Percentiles rank a stretch among this genome's conserved stretches.
Conservation (phyloP, 2,797 vertebrate species). For the Ptychadena robeensis region DNA sequence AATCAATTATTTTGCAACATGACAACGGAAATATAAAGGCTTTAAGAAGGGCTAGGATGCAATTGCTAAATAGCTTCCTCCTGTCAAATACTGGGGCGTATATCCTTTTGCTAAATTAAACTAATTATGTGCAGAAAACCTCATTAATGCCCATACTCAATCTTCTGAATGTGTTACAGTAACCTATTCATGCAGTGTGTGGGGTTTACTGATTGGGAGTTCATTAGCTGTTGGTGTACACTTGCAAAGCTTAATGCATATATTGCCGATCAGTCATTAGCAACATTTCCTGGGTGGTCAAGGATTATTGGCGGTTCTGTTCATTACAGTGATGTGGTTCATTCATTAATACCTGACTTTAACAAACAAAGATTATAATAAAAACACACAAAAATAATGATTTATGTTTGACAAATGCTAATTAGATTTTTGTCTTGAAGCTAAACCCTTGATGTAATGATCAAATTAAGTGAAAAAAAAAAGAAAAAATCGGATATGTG, state of each 20-base stretch:
- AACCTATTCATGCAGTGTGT: neutral
- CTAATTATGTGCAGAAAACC: constrained; percentile 21
- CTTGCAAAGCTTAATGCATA: neutral
- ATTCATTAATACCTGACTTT: neutral
- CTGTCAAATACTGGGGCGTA: constrained; percentile 17
- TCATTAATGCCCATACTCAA: constrained; percentile 18
- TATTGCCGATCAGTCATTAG: neutral
- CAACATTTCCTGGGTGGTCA: constrained; percentile 9
- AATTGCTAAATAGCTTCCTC: constrained; percentile 42
- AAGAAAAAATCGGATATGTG: too few species aligned
- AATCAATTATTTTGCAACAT: constrained; percentile 61
- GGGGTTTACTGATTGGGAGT: neutral
- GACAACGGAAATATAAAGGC: constrained; percentile 54
- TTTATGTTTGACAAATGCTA: too few species aligned
- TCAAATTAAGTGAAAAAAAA: too few species aligned
- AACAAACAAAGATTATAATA: neutral
- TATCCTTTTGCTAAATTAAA: constrained; percentile 19
- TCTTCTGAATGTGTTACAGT: neutral
- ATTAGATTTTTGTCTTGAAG: too few species aligned
- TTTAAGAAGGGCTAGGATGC: constrained; percentile 40
- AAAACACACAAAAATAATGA: too few species aligned
- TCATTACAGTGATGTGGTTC: neutral
- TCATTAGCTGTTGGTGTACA: neutral
- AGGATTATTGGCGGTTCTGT: constrained; percentile 10
- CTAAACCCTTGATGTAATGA: too few species aligned